phyloP scores from a whole-genome alignment of 1,140 invertebrate species.

The Conus ventricosus region DNA sequence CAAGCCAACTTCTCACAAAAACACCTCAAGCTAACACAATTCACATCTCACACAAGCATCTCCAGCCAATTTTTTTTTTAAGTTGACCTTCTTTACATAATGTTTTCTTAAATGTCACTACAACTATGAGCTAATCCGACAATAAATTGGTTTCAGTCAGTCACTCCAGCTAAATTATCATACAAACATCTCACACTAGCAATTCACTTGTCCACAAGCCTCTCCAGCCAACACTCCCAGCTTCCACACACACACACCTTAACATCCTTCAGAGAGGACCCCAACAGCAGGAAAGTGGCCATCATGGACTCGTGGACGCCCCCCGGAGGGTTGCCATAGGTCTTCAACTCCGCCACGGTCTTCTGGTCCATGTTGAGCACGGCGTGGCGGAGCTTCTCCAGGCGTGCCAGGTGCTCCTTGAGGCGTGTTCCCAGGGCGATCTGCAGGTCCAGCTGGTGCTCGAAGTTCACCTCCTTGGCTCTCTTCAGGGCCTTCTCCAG shows the following conservation, averaged over 20 bases:
- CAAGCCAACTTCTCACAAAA: too few species aligned
- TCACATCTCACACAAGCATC: too few species aligned
- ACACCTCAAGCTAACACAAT: too few species aligned
- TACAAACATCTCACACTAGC: too few species aligned
- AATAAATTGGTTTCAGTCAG: too few species aligned
- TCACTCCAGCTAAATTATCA: too few species aligned
- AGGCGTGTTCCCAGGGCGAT: conserved; percentile 63
- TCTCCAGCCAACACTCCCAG: too few species aligned
- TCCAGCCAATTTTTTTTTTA: too few species aligned
- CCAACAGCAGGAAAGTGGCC: conserved; percentile 65
- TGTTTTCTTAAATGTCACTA: too few species aligned
- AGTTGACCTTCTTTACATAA: too few species aligned
- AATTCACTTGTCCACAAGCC: too few species aligned
- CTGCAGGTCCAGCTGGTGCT: conserved; percentile 64
- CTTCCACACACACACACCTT: conserved; percentile 47
- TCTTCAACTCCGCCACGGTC: conserved; percentile 65
- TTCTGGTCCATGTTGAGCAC: conserved; percentile 67
- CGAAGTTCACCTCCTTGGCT: conserved; percentile 61
- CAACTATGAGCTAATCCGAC: too few species aligned
- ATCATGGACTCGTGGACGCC: conserved; percentile 65
- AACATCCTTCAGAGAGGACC: conserved; percentile 59
- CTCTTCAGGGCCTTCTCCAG: conserved; percentile 60
- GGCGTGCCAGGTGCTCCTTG: conserved; percentile 63
- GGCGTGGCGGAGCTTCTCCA: conserved; percentile 67
- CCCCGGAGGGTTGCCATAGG: conserved; percentile 64